Evolutionary conservation across 1,140 invertebrate species (phyloP).

Genomic region (Cydia splendana): DNA sequence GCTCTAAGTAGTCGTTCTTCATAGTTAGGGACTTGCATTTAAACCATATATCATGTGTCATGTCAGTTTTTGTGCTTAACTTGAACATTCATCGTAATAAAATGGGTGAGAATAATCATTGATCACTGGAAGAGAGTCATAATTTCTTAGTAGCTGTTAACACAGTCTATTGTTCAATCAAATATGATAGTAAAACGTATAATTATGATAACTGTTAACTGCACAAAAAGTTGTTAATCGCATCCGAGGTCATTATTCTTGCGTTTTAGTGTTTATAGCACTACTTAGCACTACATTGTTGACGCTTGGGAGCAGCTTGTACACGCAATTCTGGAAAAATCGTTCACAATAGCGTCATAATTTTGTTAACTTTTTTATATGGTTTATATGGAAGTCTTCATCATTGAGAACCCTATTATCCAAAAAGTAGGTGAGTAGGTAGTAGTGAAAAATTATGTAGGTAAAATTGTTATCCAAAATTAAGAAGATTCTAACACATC

Average conservation of each 20-base stretch:
- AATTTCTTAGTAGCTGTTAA: conserved; percentile 1
- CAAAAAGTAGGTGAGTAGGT: not conserved
- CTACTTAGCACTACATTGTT: not conserved
- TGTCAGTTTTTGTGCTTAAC: conserved; percentile 2
- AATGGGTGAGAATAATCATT: not conserved
- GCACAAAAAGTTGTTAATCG: not conserved
- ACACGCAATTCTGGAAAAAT: not conserved
- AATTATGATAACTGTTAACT: not conserved
- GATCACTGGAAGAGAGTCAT: not conserved
- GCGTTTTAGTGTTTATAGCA: conserved; percentile 1
- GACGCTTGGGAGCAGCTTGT: not conserved
- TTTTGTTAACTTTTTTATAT: not conserved
- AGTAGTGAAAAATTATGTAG: too few species aligned
- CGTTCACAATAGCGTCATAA: not conserved
- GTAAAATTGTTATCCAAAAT: too few species aligned
- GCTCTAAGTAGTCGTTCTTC: conserved; percentile 24
- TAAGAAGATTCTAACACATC: too few species aligned
- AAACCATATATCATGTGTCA: not conserved
- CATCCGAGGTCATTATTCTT: not conserved
- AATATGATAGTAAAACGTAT: not conserved
- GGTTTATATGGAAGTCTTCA: not conserved
- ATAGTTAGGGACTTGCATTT: conserved; percentile 21
- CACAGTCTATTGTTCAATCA: conserved; percentile 7
- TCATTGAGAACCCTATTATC: not conserved
- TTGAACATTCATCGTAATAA: not conserved